phyloP scores from a whole-genome alignment of 1,140 invertebrate species.

The Coptotermes formosanus region DNA sequence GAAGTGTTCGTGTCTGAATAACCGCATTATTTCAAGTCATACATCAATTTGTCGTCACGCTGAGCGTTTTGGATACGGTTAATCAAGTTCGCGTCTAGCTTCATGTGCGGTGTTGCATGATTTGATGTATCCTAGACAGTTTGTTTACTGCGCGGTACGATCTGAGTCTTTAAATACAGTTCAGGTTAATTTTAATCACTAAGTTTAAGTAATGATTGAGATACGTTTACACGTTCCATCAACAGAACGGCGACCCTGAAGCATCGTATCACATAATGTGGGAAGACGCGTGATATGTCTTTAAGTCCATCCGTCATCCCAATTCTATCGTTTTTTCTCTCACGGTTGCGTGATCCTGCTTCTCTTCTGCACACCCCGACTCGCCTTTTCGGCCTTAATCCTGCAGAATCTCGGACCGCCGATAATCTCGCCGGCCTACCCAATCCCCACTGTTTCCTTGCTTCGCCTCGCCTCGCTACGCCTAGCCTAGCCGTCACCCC shows the following conservation, averaged over 20 bases:
- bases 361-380: neutral
- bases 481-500: neutral
- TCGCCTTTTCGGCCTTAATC: constrained; percentile 4
- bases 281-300: neutral
- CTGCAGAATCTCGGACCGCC: constrained; percentile 3
- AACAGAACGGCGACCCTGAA: neutral
- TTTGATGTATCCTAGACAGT: too few species aligned
- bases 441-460: neutral
- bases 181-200: too few species aligned
- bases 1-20: too few species aligned
- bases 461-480: neutral
- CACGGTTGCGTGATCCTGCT: neutral
- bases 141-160: too few species aligned
- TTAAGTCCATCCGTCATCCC: neutral
- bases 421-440: neutral
- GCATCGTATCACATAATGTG: neutral
- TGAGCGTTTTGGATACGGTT: too few species aligned
- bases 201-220: too few species aligned
- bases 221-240: too few species aligned
- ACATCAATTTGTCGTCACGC: too few species aligned
- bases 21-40: too few species aligned
- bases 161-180: too few species aligned
- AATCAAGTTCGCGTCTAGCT: too few species aligned
- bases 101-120: too few species aligned
- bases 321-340: neutral